phyloP scores from a whole-genome alignment of 2,888 invertebrate species.

The Pediacus dermestoides region DNA sequence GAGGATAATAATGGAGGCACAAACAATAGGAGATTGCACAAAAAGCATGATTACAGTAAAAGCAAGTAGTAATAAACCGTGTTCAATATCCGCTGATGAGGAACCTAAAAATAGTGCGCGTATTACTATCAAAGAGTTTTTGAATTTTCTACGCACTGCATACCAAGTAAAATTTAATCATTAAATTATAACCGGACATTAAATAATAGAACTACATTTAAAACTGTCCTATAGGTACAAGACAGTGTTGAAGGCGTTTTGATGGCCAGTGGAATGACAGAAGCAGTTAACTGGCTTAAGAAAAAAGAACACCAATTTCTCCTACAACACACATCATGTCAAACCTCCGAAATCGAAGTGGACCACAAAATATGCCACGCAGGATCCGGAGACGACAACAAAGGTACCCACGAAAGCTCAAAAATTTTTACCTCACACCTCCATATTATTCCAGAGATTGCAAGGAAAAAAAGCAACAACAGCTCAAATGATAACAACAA shows the following conservation, averaged over 20 bases:
- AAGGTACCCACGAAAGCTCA: slow-evolving; percentile 20
- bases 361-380: slow-evolving; percentile 2
- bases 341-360: slow-evolving; percentile 32
- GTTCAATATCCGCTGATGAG: too few species aligned
- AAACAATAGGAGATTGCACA: slow-evolving; percentile 4
- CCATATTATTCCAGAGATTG: slow-evolving; percentile 8
- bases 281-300: slow-evolving; percentile 53
- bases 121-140: slow-evolving; percentile 66
- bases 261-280: slow-evolving; percentile 48
- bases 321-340: slow-evolving; percentile 33
- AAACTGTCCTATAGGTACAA: slow-evolving; percentile 37
- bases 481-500: too few species aligned
- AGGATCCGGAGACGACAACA: slow-evolving; percentile 27
- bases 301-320: slow-evolving; percentile 49
- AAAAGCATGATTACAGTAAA: neutral
- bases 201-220: slow-evolving; percentile 5
- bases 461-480: too few species aligned
- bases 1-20: slow-evolving; percentile 3
- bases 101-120: slow-evolving; percentile 47
- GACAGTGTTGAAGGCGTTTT: slow-evolving; percentile 51
- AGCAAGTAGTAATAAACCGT: neutral
- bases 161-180: slow-evolving; percentile 56
- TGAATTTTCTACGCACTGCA: slow-evolving; percentile 69
- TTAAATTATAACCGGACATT: neutral
- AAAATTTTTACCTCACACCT: neutral